Evolutionary conservation across 2,797 vertebrate species (phyloP).

Genomic region (Sardinella longiceps): DNA sequence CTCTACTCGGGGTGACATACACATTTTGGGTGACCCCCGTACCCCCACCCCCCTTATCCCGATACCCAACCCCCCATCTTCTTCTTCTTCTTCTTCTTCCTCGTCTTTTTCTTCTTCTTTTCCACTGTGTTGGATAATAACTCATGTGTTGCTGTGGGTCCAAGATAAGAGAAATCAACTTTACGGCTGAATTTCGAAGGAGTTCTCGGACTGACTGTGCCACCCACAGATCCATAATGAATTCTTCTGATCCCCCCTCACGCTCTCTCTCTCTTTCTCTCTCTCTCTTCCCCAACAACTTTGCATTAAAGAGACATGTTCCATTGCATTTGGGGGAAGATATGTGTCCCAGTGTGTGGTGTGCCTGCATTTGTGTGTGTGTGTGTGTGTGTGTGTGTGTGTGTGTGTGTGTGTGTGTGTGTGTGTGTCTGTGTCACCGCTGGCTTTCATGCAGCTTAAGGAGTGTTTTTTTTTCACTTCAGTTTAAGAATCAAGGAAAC

Average conservation of each 20-base stretch:
- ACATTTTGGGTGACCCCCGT: neutral
- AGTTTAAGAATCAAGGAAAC: conserved; percentile 59
- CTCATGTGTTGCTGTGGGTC: conserved; percentile 36
- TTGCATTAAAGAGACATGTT: conserved; percentile 64
- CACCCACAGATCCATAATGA: conserved; percentile 70
- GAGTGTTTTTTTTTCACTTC: conserved; percentile 51
- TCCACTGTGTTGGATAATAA: neutral
- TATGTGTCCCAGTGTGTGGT: conserved; percentile 50
- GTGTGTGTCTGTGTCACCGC: conserved; percentile 61
- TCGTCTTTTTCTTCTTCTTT: too few relatives aligned
- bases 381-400: too few relatives aligned
- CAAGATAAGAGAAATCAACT: conserved; percentile 39
- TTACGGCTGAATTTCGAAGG: conserved; percentile 33
- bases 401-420: conserved; percentile 34
- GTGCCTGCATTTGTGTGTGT: too few relatives aligned
- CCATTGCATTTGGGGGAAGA: conserved; percentile 60
- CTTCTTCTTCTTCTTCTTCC: too few relatives aligned
- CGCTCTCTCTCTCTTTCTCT: too few relatives aligned
- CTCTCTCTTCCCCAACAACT: conserved; percentile 51
- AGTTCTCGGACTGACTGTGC: conserved; percentile 58
- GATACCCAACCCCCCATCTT: too few relatives aligned
- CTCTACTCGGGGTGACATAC: conserved; percentile 11
- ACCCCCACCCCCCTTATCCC: neutral
- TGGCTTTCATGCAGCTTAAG: conserved; percentile 70
- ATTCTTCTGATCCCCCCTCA: conserved; percentile 71